These are phyloP conservation scores for Seira sanloemensis DNA, from an alignment of 2,888 invertebrate species.

Conservation along the genomic window DNA sequence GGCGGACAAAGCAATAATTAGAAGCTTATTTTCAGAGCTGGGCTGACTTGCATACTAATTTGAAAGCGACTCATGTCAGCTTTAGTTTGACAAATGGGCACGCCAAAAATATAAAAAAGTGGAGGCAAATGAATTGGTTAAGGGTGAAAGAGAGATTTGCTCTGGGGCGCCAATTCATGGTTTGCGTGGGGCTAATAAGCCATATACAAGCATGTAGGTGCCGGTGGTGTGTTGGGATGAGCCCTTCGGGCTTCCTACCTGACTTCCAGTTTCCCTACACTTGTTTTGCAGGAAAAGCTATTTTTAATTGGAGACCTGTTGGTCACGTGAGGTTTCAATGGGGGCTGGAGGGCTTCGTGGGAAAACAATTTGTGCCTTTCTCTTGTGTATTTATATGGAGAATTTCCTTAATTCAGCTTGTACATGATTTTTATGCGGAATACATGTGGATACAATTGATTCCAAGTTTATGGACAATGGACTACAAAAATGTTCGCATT, in stretches of 20 bases:
- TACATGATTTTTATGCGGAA: no score
- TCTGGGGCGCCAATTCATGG: slow-evolving; percentile 22
- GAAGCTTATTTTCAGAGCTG: not conserved
- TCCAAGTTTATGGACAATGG: no score
- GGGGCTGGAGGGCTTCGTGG: no score
- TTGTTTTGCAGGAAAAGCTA: not conserved
- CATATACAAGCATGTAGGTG: not conserved
- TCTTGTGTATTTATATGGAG: no score
- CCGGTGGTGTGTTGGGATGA: slow-evolving; percentile 34
- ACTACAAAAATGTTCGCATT: no score
- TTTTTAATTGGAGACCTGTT: slow-evolving; percentile 19
- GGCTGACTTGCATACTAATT: slow-evolving; percentile 31
- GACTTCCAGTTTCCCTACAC: slow-evolving; percentile 6
- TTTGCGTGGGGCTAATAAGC: slow-evolving; percentile 32
- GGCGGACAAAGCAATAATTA: slow-evolving; percentile 11
- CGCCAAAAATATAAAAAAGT: not conserved
- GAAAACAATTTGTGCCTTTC: no score
- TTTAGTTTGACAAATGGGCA: slow-evolving; percentile 24
- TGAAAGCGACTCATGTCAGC: not conserved
- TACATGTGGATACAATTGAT: no score
- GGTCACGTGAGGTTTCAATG: slow-evolving; percentile 18
- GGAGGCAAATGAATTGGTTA: slow-evolving; percentile 10
- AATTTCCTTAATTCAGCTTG: no score
- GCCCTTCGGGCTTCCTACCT: slow-evolving; percentile 29
- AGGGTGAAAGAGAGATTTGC: not conserved